A percentile compares a stretch with the other conserved stretches of the same genome.
These are phyloP conservation scores for Ochotona princeps DNA, from an alignment of 2,113 vertebrate species.

Conservation along the genomic window DNA sequence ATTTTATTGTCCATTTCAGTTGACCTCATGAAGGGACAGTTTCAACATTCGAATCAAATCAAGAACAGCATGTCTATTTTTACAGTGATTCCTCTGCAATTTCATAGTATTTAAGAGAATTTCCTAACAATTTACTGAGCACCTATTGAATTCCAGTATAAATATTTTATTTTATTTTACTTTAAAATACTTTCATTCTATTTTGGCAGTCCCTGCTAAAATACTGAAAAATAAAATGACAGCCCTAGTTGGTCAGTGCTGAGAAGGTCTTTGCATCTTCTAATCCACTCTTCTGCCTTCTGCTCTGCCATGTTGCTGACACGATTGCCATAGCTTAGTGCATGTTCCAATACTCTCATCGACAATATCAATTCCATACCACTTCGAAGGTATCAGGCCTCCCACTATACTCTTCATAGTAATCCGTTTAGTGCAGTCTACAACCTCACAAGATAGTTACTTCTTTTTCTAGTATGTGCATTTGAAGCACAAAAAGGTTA, in stretches of 20 bases:
- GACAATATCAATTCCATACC: background rate
- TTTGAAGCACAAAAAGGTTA: background rate
- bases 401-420: background rate
- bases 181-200: too few species aligned
- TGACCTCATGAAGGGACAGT: background rate
- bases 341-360: background rate
- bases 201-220: background rate
- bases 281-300: background rate
- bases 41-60: constrained; percentile 45
- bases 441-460: background rate
- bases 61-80: background rate
- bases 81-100: background rate
- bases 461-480: background rate
- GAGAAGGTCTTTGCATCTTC: background rate
- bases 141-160: background rate
- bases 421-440: background rate
- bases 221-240: background rate
- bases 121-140: background rate
- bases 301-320: background rate
- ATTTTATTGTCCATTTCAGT: constrained; percentile 7
- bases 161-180: too few species aligned
- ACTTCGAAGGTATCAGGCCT: background rate
- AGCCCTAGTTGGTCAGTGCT: background rate
- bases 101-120: background rate
- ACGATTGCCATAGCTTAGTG: background rate